Evolutionary conservation across 2,797 vertebrate genomes (phyloP).

Genomic region (Ptychobarbus kaznakovi): DNA sequence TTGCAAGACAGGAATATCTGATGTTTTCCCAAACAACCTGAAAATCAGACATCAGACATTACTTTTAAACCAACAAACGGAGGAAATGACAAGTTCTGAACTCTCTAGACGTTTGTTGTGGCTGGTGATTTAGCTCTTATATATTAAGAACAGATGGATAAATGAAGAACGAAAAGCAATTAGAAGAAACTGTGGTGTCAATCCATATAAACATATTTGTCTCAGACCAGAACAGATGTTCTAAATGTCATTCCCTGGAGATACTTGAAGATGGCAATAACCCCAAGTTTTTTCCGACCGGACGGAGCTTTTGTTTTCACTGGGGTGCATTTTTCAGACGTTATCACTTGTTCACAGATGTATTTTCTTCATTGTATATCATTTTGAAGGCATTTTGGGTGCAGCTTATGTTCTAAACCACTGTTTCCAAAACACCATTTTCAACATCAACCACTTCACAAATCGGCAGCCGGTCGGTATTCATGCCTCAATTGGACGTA

Average conservation of each 20-base stretch:
- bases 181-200: constrained; percentile 12
- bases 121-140: constrained; percentile 16
- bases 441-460: constrained; percentile 8
- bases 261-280: constrained; percentile 76
- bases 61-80: constrained; percentile 33
- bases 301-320: constrained; percentile 30
- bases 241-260: constrained; percentile 75
- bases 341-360: neutral
- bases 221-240: constrained; percentile 61
- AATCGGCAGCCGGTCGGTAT: neutral
- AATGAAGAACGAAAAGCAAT: constrained; percentile 13
- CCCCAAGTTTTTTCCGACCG: constrained; percentile 35
- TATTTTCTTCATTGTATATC: neutral
- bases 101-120: constrained; percentile 11
- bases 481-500: neutral
- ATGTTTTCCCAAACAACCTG: neutral
- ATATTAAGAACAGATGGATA: constrained; percentile 36
- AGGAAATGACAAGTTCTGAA: constrained; percentile 7
- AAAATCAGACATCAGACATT: constrained; percentile 18
- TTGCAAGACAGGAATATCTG: constrained; percentile 16
- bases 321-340: constrained; percentile 10
- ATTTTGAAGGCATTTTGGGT: constrained; percentile 1
- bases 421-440: neutral
- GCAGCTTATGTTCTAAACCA: neutral
- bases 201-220: constrained; percentile 17